Percentiles rank a stretch among this genome's conserved stretches.
phyloP scores from a whole-genome alignment of 2,888 invertebrate genomes.

The Mythimna vitellina region DNA sequence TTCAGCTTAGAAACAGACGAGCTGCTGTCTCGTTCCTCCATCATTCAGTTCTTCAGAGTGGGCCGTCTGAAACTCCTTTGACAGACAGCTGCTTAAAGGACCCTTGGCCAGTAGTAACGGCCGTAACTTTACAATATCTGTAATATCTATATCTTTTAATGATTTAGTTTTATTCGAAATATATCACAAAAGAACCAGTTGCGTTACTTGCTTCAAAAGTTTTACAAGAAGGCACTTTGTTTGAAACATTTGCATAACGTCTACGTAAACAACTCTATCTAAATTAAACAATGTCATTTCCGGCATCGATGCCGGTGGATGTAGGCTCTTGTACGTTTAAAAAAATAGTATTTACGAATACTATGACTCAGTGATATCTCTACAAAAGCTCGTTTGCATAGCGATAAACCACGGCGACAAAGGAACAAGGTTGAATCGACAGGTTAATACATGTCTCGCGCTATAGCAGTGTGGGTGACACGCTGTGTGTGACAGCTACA shows the following conservation, averaged over 20 bases:
- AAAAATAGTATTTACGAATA: conserved; percentile 65
- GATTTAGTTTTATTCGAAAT: neutral
- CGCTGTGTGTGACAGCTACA: conserved; percentile 31
- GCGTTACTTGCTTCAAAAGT: neutral
- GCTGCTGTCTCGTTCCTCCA: too few species aligned
- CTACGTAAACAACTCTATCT: conserved; percentile 52
- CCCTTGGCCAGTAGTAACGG: too few species aligned
- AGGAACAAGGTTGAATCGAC: conserved; percentile 84
- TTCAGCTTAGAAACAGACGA: too few species aligned
- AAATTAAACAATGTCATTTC: conserved; percentile 60
- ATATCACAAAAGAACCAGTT: neutral
- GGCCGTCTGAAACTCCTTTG: too few species aligned
- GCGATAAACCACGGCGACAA: conserved; percentile 82
- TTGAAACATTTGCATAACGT: conserved; percentile 24
- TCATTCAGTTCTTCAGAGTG: too few species aligned
- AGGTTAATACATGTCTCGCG: conserved; percentile 83
- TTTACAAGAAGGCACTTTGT: conserved; percentile 12
- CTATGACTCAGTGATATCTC: conserved; percentile 78
- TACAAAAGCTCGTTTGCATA: conserved; percentile 81
- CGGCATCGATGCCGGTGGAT: conserved; percentile 46
- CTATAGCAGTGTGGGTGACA: conserved; percentile 68
- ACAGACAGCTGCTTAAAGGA: too few species aligned
- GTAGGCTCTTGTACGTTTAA: conserved; percentile 58
- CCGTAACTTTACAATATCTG: too few species aligned
- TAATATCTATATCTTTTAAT: too few species aligned